These are phyloP conservation scores for Synodontis membranacea DNA, from an alignment of 2,113 vertebrate species.

Conservation along the genomic window DNA sequence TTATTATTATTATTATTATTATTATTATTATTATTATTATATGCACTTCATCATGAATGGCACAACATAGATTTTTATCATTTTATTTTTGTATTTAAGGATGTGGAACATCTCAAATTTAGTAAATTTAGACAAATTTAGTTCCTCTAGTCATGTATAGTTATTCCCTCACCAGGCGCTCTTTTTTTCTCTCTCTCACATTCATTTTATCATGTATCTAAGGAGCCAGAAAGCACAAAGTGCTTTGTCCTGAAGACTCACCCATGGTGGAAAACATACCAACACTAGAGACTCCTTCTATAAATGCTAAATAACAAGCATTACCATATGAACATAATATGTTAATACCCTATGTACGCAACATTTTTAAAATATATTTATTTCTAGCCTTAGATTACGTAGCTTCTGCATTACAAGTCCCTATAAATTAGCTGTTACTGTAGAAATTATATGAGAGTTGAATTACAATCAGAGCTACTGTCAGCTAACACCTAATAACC, in stretches of 20 bases:
- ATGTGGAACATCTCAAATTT: too few relatives aligned
- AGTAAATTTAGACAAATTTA: not conserved
- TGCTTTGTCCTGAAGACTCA: not conserved
- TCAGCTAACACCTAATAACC: not conserved
- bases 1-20: not conserved
- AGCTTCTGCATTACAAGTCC: too few relatives aligned
- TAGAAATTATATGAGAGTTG: not conserved
- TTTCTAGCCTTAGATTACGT: not conserved
- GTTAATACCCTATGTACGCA: not conserved
- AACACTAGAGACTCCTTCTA: not conserved
- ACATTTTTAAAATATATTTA: not conserved
- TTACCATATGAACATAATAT: not conserved
- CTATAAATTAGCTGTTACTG: not conserved
- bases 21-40: not conserved
- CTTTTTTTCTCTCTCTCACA: not conserved
- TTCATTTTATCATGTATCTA: not conserved
- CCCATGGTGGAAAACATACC: not conserved
- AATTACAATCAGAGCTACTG: not conserved
- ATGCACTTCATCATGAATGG: not conserved
- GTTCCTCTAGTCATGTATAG: not conserved
- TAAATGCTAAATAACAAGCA: not conserved
- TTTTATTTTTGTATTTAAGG: not conserved
- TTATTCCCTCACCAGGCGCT: not conserved
- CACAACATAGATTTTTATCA: not conserved
- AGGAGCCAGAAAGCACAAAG: not conserved